Base-by-base conservation (phyloP, 1,140 invertebrate genomes). In the Globodera ellingtonae region DNA sequence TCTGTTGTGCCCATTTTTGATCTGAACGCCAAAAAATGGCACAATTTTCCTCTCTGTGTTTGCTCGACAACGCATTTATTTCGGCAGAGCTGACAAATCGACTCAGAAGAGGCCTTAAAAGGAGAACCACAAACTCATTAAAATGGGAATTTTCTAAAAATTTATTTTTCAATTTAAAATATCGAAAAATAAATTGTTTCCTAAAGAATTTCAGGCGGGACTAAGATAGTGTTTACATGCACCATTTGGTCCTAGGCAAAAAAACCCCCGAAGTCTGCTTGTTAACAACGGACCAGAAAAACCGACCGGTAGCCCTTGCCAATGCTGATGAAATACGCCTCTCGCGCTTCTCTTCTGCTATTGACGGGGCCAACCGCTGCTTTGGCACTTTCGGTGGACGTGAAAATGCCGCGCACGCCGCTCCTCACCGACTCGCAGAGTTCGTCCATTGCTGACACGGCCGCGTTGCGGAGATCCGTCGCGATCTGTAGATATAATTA, bases 341-440 rank as follows among this genome's bases (percentile, higher is more conserved):
- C 67, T 59, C 56, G 10, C 6, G 13, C 67, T 70, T 35, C 67
- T 47, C 67, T 35, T 35, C 24, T 21, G 24, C 35, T 21, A 9
- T 1, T 21, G 56, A 59, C 15, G 6, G 46, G 7, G 24, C 67
- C 67, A 35, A 8, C 1, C 46, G 9, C 67, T 70, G 24, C 24
- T 24, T 70, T 21, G 67, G 56, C 56, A 62, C 56, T 70, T 35
- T 47, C 67, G 35, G 13, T 70, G 67, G 24, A 70, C 13, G 56
- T 18, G n/a, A 70, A 70, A 44, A 70, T 70, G 67, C 67, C 67
- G 67, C 67, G 67, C 24, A 70, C n/a, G 46, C 67, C 67, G 67
- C 67, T 70, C 67, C 15, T 21, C 67, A 70, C 67, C 46, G 67
- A 15, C 35, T 70, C 24, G 56, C 56, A 62, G 13, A 62, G 56